These are phyloP conservation scores for Mus pahari DNA, from an alignment of 2,113 vertebrate genomes.

Conservation along the genomic window DNA sequence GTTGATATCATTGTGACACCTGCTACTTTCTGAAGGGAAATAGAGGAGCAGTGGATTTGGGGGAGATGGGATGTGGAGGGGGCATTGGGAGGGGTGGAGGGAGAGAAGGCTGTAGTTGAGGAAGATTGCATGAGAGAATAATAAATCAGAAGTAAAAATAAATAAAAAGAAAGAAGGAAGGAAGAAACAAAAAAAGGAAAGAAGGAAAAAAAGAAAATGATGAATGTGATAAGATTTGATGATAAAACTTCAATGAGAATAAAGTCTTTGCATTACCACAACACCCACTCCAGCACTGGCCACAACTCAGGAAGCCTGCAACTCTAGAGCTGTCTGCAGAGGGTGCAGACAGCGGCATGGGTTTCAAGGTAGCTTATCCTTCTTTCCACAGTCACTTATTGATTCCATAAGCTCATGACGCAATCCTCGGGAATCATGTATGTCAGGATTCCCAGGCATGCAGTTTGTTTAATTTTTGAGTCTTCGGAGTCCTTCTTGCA, in stretches of 20 bases:
- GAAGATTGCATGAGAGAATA: background rate
- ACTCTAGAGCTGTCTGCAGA: background rate
- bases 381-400: background rate
- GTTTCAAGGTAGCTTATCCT: background rate
- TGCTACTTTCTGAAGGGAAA: too few relatives aligned
- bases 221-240: background rate
- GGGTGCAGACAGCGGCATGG: background rate
- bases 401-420: background rate
- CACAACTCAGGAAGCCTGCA: background rate
- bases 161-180: background rate
- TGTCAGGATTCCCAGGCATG: too few relatives aligned
- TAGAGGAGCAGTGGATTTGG: too few relatives aligned
- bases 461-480: background rate
- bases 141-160: background rate
- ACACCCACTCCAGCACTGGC: background rate
- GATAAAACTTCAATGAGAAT: background rate
- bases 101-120: too few relatives aligned
- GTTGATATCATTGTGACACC: too few relatives aligned
- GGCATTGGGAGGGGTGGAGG: too few relatives aligned
- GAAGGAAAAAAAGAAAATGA: background rate
- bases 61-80: too few relatives aligned
- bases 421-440: background rate
- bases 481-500: background rate
- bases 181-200: too few relatives aligned
- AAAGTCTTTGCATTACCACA: background rate